phyloP scores from a whole-genome alignment of 1,140 invertebrate species.

The Octopus sinensis region DNA sequence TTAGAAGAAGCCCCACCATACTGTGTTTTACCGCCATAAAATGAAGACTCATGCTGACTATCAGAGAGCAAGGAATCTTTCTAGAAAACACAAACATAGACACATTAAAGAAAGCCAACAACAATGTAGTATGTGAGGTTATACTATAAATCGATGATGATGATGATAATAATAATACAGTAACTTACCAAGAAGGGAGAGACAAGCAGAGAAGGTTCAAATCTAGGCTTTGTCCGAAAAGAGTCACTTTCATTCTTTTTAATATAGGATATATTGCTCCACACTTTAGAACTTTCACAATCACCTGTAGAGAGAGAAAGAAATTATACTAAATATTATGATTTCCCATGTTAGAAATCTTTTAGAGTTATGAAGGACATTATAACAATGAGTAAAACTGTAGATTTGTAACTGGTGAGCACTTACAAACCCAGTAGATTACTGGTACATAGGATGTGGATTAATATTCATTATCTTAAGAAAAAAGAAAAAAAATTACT shows the following conservation, averaged over 20 bases:
- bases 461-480: neutral
- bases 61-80: slow-evolving; percentile 27
- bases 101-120: too few relatives aligned
- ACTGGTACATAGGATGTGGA: neutral
- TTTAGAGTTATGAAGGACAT: too few relatives aligned
- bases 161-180: too few relatives aligned
- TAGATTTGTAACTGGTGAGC: too few relatives aligned
- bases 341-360: too few relatives aligned
- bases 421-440: too few relatives aligned
- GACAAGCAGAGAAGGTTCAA: slow-evolving; percentile 37
- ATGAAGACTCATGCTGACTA: slow-evolving; percentile 66
- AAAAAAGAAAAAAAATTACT: neutral
- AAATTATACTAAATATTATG: neutral
- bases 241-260: too few relatives aligned
- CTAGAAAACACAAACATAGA: neutral
- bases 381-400: too few relatives aligned
- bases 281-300: neutral
- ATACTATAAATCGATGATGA: too few relatives aligned
- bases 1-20: slow-evolving; percentile 76
- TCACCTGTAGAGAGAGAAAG: neutral
- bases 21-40: slow-evolving; percentile 75
- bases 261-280: neutral
- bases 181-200: slow-evolving; percentile 32
- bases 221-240: slow-evolving; percentile 24
- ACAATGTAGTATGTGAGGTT: too few relatives aligned